Percentiles rank a stretch among this genome's conserved stretches.
Evolutionary conservation across 2,888 invertebrate genomes (phyloP).

Genomic region (Patella pellucida): DNA sequence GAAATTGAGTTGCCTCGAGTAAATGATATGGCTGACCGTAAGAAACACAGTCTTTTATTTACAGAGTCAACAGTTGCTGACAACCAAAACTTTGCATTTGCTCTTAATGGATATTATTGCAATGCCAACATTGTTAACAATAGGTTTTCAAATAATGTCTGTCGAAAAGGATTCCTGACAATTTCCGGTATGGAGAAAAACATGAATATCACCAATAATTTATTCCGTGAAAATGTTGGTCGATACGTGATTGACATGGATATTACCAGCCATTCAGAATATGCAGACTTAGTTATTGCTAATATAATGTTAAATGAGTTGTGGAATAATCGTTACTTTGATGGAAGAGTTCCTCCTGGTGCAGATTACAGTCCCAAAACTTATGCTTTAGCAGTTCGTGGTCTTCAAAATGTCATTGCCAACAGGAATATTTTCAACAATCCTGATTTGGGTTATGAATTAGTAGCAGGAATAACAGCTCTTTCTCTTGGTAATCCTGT

Average conservation of each 20-base stretch:
- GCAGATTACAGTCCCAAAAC: slow-evolving; percentile 57
- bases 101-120: slow-evolving; percentile 94
- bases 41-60: slow-evolving; percentile 84
- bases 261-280: slow-evolving; percentile 91
- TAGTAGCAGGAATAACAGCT: slow-evolving; percentile 88
- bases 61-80: slow-evolving; percentile 88
- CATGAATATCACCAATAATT: slow-evolving; percentile 85
- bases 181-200: slow-evolving; percentile 94
- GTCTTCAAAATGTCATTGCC: slow-evolving; percentile 92
- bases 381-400: slow-evolving; percentile 90
- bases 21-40: slow-evolving; percentile 53
- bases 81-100: slow-evolving; percentile 87
- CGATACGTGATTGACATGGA: slow-evolving; percentile 88
- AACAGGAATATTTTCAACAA: slow-evolving; percentile 89
- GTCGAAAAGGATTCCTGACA: slow-evolving; percentile 74
- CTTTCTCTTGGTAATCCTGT: slow-evolving; percentile 88
- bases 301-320: slow-evolving; percentile 61
- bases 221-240: slow-evolving; percentile 84
- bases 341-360: slow-evolving; percentile 34
- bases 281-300: slow-evolving; percentile 82
- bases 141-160: slow-evolving; percentile 86
- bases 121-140: slow-evolving; percentile 89
- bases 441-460: slow-evolving; percentile 79
- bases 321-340: slow-evolving; percentile 45
- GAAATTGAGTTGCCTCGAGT: slow-evolving; percentile 92